A percentile compares a stretch with the other conserved stretches of the same genome.
These are phyloP conservation scores for Crotalus viridis DNA, from an alignment of 2,113 vertebrate genomes.

Conservation along the genomic window DNA sequence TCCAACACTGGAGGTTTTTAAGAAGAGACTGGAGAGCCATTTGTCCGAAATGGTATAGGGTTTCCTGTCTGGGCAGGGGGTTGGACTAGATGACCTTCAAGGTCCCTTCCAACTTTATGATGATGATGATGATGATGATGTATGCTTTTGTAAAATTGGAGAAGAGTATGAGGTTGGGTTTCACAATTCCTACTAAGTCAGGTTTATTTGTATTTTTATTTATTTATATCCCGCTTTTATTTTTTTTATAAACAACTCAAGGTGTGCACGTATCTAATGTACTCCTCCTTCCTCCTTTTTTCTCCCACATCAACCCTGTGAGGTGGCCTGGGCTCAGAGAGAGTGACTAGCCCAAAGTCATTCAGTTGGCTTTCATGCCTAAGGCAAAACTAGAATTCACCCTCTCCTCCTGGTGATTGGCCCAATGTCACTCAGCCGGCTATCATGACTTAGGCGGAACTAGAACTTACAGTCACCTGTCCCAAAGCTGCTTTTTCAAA, in stretches of 20 bases:
- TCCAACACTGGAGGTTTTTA: no score
- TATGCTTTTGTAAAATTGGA: not conserved
- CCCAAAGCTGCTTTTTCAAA: not conserved
- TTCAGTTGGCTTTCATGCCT: not conserved
- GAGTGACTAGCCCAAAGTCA: not conserved
- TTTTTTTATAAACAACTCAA: not conserved
- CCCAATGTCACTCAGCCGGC: not conserved
- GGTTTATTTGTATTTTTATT: not conserved
- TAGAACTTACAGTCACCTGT: no score
- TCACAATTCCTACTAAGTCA: not conserved
- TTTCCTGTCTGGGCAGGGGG: no score
- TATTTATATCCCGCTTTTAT: not conserved
- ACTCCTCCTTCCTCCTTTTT: not conserved
- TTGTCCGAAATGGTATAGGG: no score
- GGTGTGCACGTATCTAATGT: not conserved
- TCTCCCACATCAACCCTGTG: not conserved
- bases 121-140: no score
- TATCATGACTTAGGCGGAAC: not conserved
- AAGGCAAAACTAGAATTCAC: not conserved
- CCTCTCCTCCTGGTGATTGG: not conserved
- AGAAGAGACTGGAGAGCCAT: no score
- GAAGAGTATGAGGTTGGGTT: not conserved
- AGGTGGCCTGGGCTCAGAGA: not conserved
- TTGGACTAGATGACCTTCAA: no score
- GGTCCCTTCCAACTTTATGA: no score